phyloP scores from a whole-genome alignment of 2,888 invertebrate species.

The Caenorhabditis plicata region DNA sequence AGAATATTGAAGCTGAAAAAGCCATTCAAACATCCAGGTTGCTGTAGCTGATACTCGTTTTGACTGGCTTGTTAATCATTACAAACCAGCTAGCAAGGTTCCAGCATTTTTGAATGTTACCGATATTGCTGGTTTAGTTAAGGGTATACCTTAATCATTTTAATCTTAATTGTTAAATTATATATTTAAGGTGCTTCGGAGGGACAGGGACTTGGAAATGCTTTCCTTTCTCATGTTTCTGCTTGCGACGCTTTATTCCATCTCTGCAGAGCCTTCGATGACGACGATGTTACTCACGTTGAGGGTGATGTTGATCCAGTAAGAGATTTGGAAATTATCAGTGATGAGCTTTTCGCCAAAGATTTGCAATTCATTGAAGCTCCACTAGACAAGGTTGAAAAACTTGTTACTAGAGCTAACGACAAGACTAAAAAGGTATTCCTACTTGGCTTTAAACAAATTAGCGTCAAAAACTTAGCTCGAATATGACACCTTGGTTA shows the following conservation, averaged over 20 bases:
- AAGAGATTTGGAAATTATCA: slow-evolving; percentile 92
- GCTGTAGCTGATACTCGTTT: slow-evolving; percentile 93
- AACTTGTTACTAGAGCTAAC: slow-evolving; percentile 77
- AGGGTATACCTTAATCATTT: slow-evolving; percentile 72
- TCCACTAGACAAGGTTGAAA: slow-evolving; percentile 82
- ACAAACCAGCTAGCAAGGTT: slow-evolving; percentile 85
- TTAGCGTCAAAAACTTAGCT: slow-evolving; percentile 13
- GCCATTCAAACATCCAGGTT: slow-evolving; percentile 78
- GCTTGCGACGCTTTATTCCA: slow-evolving; percentile 98
- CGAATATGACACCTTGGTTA: slow-evolving; percentile 79
- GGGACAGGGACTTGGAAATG: slow-evolving; percentile 96
- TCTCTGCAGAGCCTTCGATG: slow-evolving; percentile 92
- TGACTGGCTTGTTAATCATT: slow-evolving; percentile 88
- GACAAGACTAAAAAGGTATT: slow-evolving; percentile 86
- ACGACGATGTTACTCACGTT: slow-evolving; percentile 94
- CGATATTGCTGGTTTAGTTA: slow-evolving; percentile 96
- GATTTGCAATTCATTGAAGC: slow-evolving; percentile 82
- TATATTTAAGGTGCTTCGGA: slow-evolving; percentile 77
- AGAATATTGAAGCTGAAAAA: too few species aligned
- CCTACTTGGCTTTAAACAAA: not conserved
- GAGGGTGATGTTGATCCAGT: slow-evolving; percentile 98
- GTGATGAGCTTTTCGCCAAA: slow-evolving; percentile 89
- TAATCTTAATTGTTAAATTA: not conserved
- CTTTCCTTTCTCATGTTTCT: slow-evolving; percentile 95
- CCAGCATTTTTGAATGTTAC: slow-evolving; percentile 95